phyloP scores from a whole-genome alignment of 2,113 vertebrate species.

The Eolophus roseicapilla region DNA sequence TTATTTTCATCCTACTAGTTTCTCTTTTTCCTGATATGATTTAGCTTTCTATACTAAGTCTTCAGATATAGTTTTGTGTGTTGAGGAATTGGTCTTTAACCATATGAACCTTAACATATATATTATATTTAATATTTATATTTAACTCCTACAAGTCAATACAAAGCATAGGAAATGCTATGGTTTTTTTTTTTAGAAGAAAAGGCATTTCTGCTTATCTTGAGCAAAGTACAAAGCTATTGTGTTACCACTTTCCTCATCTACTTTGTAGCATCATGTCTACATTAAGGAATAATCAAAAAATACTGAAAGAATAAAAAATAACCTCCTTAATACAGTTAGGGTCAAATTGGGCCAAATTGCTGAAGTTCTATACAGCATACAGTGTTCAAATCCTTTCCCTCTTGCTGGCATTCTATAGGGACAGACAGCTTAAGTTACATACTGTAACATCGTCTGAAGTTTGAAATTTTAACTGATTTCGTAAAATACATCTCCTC shows the following conservation, averaged over 20 bases:
- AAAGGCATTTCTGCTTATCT: background rate
- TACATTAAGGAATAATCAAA: background rate
- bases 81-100: background rate
- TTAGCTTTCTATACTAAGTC: background rate
- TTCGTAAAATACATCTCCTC: background rate
- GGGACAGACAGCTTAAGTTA: background rate
- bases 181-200: fast-evolving
- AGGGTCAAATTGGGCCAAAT: background rate
- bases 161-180: background rate
- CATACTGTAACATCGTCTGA: background rate
- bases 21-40: background rate
- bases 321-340: background rate
- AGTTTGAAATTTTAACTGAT: background rate
- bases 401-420: background rate
- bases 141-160: background rate
- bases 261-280: background rate
- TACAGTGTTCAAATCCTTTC: background rate
- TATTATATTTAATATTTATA: no score
- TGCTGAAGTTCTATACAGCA: fast-evolving
- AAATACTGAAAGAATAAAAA: background rate
- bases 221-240: background rate
- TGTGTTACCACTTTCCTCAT: background rate
- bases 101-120: background rate
- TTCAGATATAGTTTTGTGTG: background rate
- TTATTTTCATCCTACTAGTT: background rate